Evolutionary conservation across 2,888 invertebrate genomes (phyloP).

Genomic region (Didymodactylos carnosus): DNA sequence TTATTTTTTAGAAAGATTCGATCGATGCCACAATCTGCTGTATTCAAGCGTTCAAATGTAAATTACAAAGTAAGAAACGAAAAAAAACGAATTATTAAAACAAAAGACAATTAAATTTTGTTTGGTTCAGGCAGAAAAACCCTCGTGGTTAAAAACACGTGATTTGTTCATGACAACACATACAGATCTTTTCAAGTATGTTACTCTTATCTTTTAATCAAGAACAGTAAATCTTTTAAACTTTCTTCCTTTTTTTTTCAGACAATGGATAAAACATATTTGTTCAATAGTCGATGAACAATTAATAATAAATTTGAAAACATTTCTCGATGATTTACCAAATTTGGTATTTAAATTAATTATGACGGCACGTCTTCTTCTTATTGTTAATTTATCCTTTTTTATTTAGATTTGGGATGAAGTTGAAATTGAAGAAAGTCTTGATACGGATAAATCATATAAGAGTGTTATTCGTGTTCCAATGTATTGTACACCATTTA

Average conservation of each 20-base stretch:
- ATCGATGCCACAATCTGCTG: too few species aligned
- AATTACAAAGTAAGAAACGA: too few species aligned
- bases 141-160: neutral
- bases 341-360: too few species aligned
- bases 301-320: neutral
- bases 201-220: too few species aligned
- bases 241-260: neutral
- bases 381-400: too few species aligned
- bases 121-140: neutral
- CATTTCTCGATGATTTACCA: neutral
- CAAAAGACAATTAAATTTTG: too few species aligned
- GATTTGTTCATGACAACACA: neutral
- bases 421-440: slow-evolving; percentile 11
- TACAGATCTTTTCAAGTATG: neutral
- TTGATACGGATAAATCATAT: neutral
- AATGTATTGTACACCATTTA: neutral
- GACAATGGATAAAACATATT: neutral
- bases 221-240: too few species aligned
- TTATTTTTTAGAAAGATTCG: too few species aligned
- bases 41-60: too few species aligned
- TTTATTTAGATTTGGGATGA: slow-evolving; percentile 9
- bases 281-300: neutral
- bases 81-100: too few species aligned
- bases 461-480: neutral
- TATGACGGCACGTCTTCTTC: neutral